These are phyloP conservation scores for Pygoscelis antarcticus DNA, from an alignment of 2,113 vertebrate species.

Conservation along the genomic window DNA sequence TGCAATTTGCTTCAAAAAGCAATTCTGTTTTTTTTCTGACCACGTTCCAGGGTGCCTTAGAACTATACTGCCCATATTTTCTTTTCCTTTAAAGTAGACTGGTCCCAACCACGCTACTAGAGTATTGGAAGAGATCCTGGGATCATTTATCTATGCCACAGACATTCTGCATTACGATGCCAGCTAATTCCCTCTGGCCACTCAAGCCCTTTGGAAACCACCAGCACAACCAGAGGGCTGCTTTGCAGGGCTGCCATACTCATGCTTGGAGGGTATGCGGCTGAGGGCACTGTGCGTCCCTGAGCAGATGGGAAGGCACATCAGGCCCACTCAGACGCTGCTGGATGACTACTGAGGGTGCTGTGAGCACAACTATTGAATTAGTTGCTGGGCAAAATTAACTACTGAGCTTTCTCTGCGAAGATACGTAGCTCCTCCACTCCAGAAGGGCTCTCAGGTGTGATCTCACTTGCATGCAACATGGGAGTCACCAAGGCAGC, in stretches of 20 bases:
- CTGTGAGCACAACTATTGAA: not conserved
- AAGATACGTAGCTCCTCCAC: not conserved
- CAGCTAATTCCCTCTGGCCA: not conserved
- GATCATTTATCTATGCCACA: not conserved
- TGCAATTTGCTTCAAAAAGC: not conserved
- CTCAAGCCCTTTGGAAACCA: not conserved
- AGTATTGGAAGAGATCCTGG: not conserved
- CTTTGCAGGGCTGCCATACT: not conserved
- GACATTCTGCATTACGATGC: rapidly evolving
- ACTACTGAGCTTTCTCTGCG: not conserved
- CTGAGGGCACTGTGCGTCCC: rapidly evolving
- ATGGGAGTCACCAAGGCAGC: not conserved
- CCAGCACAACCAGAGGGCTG: not conserved
- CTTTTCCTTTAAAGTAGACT: not conserved
- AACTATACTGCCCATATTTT: not conserved
- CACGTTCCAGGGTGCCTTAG: not conserved
- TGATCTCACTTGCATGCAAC: not conserved
- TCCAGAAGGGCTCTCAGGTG: not conserved
- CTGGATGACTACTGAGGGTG: not conserved
- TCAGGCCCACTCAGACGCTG: not conserved
- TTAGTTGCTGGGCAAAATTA: not conserved
- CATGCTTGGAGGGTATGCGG: rapidly evolving
- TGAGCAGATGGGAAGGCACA: not conserved
- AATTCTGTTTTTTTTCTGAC: not conserved
- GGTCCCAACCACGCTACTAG: not conserved